These are phyloP conservation scores for Zaprionus inermis DNA, from an alignment of 1,140 invertebrate species.

Conservation along the genomic window DNA sequence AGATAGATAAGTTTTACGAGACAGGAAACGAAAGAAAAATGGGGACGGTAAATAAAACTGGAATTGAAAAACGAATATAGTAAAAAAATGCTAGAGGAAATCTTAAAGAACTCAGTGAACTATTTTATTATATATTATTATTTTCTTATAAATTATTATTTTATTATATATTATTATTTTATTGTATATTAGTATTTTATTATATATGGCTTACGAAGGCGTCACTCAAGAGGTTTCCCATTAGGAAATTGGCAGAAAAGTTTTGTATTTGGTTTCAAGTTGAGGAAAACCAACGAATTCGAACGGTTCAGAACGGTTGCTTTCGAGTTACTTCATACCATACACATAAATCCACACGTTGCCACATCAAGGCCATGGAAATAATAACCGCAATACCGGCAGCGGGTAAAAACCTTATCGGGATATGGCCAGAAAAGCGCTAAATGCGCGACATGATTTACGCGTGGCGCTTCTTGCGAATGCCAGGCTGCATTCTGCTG, in stretches of 20 bases:
- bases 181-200: too few relatives aligned
- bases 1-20: slow-evolving; percentile 1
- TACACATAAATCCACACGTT: background rate
- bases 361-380: slow-evolving; percentile 7
- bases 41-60: background rate
- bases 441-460: slow-evolving; percentile 39
- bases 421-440: slow-evolving; percentile 8
- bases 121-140: too few relatives aligned
- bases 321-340: background rate
- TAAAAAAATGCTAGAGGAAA: too few relatives aligned
- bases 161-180: too few relatives aligned
- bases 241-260: too few relatives aligned
- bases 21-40: background rate
- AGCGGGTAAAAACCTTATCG: slow-evolving; percentile 18
- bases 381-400: slow-evolving; percentile 12
- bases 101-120: too few relatives aligned
- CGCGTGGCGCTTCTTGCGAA: slow-evolving; percentile 23
- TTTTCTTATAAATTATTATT: too few relatives aligned
- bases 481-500: slow-evolving; percentile 33
- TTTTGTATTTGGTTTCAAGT: too few relatives aligned
- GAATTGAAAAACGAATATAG: background rate
- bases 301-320: too few relatives aligned
- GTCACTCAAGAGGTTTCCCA: too few relatives aligned
- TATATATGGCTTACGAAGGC: too few relatives aligned
- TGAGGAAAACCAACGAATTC: too few relatives aligned